Evolutionary conservation across 2,797 vertebrate genomes (phyloP).

Genomic region (Malacoctenus gilli): DNA sequence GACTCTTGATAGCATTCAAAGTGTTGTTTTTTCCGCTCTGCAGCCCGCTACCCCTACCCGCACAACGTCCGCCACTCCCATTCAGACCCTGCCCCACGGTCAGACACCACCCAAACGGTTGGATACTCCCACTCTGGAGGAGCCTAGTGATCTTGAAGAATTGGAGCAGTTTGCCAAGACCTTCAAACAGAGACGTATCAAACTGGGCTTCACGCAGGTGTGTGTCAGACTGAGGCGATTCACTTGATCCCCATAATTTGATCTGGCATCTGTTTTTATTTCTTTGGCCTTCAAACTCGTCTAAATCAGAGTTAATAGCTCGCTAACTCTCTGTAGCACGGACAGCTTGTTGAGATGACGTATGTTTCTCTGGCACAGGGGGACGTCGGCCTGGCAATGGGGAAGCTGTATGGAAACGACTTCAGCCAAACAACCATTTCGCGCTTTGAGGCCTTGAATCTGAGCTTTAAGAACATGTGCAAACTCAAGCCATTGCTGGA

Average conservation of each 20-base stretch:
- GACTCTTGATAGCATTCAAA: no score
- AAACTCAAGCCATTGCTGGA: slow-evolving; percentile 99
- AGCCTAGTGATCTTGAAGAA: slow-evolving; percentile 99
- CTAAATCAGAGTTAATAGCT: no score
- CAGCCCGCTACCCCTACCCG: slow-evolving; percentile 98
- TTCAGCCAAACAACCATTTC: slow-evolving; percentile 99
- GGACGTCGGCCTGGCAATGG: slow-evolving; percentile 88
- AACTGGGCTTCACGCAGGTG: slow-evolving; percentile 99
- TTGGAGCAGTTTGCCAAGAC: slow-evolving; percentile 99
- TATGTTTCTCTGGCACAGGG: slow-evolving; percentile 54
- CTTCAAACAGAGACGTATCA: slow-evolving; percentile 99
- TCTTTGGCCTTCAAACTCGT: no score
- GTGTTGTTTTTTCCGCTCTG: slow-evolving; percentile 10
- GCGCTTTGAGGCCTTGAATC: slow-evolving; percentile 99
- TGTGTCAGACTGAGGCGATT: slow-evolving; percentile 14
- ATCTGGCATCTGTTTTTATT: not conserved
- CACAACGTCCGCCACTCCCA: slow-evolving; percentile 94
- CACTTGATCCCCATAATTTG: slow-evolving; percentile 1
- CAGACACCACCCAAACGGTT: slow-evolving; percentile 97
- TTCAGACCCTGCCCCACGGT: slow-evolving; percentile 93
- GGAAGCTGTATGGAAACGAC: slow-evolving; percentile 99
- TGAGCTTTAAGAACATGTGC: slow-evolving; percentile 99
- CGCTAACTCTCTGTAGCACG: no score
- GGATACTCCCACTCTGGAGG: slow-evolving; percentile 96
- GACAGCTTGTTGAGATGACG: no score